These are phyloP conservation scores for Drosophila orosa DNA, from an alignment of 1,140 invertebrate species.

Conservation along the genomic window DNA sequence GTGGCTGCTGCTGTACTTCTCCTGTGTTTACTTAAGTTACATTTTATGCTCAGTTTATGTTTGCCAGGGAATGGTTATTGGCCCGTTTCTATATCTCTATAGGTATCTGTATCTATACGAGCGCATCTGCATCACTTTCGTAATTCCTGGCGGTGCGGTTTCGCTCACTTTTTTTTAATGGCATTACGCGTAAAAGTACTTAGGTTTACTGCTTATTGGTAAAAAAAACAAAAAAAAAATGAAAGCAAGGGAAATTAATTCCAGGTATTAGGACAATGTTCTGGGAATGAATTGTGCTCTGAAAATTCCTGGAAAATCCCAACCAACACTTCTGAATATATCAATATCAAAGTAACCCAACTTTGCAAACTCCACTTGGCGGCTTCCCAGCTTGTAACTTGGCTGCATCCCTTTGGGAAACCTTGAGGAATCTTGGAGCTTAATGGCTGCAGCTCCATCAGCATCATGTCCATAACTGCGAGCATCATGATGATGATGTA, in stretches of 20 bases:
- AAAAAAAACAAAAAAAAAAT: neutral
- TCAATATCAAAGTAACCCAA: neutral
- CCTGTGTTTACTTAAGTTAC: slow-evolving; percentile 41
- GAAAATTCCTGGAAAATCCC: neutral
- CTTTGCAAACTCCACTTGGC: neutral
- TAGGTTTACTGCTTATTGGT: neutral
- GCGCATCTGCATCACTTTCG: slow-evolving; percentile 1
- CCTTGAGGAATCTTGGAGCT: slow-evolving; percentile 2
- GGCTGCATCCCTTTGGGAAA: neutral
- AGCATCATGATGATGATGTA: slow-evolving; percentile 8
- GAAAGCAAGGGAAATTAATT: neutral
- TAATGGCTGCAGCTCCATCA: slow-evolving; percentile 18
- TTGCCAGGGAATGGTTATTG: slow-evolving; percentile 9
- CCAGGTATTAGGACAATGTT: neutral
- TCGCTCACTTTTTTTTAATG: slow-evolving; percentile 30
- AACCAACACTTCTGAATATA: slow-evolving; percentile 5
- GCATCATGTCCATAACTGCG: slow-evolving; percentile 5
- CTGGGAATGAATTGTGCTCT: neutral
- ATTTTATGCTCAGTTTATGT: slow-evolving; percentile 42
- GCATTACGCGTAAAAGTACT: neutral
- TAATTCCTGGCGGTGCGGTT: neutral
- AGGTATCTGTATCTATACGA: neutral
- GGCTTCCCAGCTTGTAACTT: neutral
- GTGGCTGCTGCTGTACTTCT: slow-evolving; percentile 14
- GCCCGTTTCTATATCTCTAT: slow-evolving; percentile 5